A percentile compares a stretch with the other conserved stretches of the same genome.
Conservation (phyloP, 1,140 invertebrate species). For the Proales similis region DNA sequence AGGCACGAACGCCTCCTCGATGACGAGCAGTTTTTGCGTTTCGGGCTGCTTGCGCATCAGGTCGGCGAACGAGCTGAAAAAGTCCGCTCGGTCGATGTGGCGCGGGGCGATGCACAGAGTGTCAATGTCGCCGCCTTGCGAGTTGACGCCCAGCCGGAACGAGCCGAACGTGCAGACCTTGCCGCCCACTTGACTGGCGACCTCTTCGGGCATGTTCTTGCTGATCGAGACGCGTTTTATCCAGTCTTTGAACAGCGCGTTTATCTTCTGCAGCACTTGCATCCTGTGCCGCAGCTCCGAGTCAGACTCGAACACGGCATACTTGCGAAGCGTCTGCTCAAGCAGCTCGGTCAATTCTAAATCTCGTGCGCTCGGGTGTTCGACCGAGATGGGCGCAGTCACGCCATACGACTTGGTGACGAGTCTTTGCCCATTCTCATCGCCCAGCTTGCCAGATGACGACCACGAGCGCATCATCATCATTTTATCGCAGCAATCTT, state of each 20-base stretch:
- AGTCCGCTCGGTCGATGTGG: constrained; percentile 85
- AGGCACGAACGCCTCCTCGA: constrained; percentile 97
- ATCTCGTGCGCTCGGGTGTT: constrained; percentile 76
- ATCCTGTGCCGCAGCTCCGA: constrained; percentile 77
- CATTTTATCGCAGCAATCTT: no score
- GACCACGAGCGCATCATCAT: no score
- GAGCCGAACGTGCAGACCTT: constrained; percentile 99
- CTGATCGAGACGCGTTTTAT: constrained; percentile 64
- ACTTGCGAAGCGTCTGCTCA: constrained; percentile 71
- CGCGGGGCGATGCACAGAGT: constrained; percentile 91
- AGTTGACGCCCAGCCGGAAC: constrained; percentile 82
- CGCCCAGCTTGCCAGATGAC: no score
- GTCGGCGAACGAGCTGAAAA: constrained; percentile 88
- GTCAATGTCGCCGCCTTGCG: constrained; percentile 91
- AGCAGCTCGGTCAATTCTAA: constrained; percentile 72
- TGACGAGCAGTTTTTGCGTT: constrained; percentile 70
- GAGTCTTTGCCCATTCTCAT: no score
- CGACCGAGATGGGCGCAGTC: constrained; percentile 45
- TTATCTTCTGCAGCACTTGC: constrained; percentile 66
- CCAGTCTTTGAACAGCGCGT: constrained; percentile 81
- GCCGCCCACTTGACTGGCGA: constrained; percentile 66
- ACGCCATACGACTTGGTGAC: constrained; percentile 16
- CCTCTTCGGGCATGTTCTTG: constrained; percentile 49
- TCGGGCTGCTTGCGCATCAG: constrained; percentile 76
- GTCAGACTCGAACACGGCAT: constrained; percentile 82